Evolutionary conservation across 2,888 invertebrate genomes (phyloP).

Genomic region (Cryptophagus acutangulus): DNA sequence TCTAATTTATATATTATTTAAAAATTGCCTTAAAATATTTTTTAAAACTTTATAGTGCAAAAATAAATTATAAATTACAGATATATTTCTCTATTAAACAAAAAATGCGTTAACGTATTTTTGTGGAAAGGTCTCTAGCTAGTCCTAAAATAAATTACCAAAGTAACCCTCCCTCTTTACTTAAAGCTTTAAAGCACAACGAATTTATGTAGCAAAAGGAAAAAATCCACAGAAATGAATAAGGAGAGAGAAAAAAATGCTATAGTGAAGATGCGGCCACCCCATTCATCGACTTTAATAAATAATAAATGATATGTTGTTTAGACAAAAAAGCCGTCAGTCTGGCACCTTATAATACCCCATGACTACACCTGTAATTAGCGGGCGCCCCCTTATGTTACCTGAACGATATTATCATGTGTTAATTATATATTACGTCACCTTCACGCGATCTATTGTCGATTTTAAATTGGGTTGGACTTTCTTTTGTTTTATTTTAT

Average conservation of each 20-base stretch:
- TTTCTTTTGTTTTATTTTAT: not conserved
- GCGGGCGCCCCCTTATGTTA: slow-evolving; percentile 36
- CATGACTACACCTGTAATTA: slow-evolving; percentile 40
- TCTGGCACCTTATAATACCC: slow-evolving; percentile 28
- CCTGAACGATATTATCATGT: slow-evolving; percentile 36
- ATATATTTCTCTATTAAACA: too few relatives aligned
- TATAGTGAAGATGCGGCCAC: slow-evolving; percentile 1
- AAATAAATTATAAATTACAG: too few relatives aligned
- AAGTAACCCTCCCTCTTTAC: too few relatives aligned
- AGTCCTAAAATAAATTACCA: too few relatives aligned
- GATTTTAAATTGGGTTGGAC: slow-evolving; percentile 16
- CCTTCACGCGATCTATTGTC: slow-evolving; percentile 31
- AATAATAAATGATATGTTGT: slow-evolving; percentile 15
- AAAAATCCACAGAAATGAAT: too few relatives aligned
- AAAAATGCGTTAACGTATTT: too few relatives aligned
- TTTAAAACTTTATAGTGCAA: too few relatives aligned
- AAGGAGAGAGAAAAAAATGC: not conserved
- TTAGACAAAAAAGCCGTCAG: slow-evolving; percentile 26
- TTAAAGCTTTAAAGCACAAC: too few relatives aligned
- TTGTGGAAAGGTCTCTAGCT: too few relatives aligned
- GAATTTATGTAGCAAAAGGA: too few relatives aligned
- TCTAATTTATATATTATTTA: too few relatives aligned
- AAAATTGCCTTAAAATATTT: too few relatives aligned
- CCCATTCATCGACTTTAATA: slow-evolving; percentile 7
- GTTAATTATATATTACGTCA: slow-evolving; percentile 35